These are phyloP conservation scores for Ophioninae sp. DNA, from an alignment of 2,888 invertebrate species.

Conservation along the genomic window DNA sequence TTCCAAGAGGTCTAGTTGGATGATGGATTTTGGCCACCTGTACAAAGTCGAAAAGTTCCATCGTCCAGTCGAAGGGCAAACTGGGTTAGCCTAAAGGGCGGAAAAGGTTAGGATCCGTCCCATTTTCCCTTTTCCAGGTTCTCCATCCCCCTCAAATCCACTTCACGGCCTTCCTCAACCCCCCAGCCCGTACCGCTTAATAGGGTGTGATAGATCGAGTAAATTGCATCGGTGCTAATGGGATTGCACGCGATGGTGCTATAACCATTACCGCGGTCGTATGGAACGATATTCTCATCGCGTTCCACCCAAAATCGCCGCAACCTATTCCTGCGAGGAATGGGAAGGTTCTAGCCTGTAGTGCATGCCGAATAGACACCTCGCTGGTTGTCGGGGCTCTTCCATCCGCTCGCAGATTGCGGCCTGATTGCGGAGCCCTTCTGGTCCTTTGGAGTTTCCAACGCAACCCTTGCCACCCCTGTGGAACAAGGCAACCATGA, in stretches of 20 bases:
- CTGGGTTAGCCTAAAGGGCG: slow-evolving; percentile 4
- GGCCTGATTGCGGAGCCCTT: slow-evolving; percentile 17
- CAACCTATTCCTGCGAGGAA: not conserved
- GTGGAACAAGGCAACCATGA: slow-evolving; percentile 42
- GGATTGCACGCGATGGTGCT: slow-evolving; percentile 81
- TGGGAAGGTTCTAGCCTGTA: not conserved
- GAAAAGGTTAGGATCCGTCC: slow-evolving; percentile 32
- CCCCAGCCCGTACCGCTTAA: slow-evolving; percentile 77
- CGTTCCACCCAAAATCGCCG: slow-evolving; percentile 55
- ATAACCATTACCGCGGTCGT: slow-evolving; percentile 78
- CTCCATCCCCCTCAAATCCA: not conserved
- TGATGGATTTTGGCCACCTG: slow-evolving; percentile 41
- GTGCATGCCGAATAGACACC: not conserved
- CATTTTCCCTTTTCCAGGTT: not conserved
- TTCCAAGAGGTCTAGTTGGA: slow-evolving; percentile 45
- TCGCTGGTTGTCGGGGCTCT: slow-evolving; percentile 4
- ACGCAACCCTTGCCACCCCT: not conserved
- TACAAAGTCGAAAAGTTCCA: slow-evolving; percentile 77
- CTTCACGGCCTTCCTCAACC: slow-evolving; percentile 55
- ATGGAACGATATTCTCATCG: slow-evolving; percentile 54
- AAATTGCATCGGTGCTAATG: slow-evolving; percentile 81
- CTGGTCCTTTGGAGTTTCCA: slow-evolving; percentile 10
- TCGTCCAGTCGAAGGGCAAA: slow-evolving; percentile 69
- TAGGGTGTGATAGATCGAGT: slow-evolving; percentile 81
- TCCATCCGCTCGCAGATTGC: slow-evolving; percentile 2